A percentile compares a stretch with the other conserved stretches of the same genome.
Conservation (phyloP, 2,797 vertebrate species). For the Molossus molossus region DNA sequence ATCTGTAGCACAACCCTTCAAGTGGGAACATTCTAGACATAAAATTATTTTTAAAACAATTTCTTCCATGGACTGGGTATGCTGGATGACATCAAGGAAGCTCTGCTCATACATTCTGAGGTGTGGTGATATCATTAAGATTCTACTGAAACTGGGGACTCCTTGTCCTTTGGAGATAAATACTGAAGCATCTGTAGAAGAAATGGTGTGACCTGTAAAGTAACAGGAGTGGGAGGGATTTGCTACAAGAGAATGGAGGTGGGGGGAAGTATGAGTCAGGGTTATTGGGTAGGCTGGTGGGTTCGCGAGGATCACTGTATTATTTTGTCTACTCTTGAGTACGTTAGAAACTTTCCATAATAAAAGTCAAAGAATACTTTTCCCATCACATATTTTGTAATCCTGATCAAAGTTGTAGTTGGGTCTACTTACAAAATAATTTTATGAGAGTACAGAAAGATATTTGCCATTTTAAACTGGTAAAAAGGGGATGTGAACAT, state of each 20-base stretch:
- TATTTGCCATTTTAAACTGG: background rate
- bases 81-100: background rate
- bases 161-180: background rate
- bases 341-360: background rate
- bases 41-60: slow-evolving; percentile 46
- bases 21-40: background rate
- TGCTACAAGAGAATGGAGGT: too few species aligned
- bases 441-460: background rate
- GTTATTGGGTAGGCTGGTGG: background rate
- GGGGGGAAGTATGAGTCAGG: rapidly evolving
- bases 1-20: background rate
- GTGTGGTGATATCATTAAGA: too few species aligned
- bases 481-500: background rate
- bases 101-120: background rate
- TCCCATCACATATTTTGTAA: background rate
- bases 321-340: background rate
- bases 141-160: background rate
- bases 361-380: slow-evolving; percentile 44
- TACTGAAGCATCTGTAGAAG: background rate
- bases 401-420: background rate
- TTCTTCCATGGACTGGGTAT: background rate
- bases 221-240: background rate
- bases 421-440: background rate
- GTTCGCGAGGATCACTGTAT: background rate
- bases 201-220: background rate